Conservation (phyloP, 2,113 vertebrate genomes). For the Heliornis fulica region DNA sequence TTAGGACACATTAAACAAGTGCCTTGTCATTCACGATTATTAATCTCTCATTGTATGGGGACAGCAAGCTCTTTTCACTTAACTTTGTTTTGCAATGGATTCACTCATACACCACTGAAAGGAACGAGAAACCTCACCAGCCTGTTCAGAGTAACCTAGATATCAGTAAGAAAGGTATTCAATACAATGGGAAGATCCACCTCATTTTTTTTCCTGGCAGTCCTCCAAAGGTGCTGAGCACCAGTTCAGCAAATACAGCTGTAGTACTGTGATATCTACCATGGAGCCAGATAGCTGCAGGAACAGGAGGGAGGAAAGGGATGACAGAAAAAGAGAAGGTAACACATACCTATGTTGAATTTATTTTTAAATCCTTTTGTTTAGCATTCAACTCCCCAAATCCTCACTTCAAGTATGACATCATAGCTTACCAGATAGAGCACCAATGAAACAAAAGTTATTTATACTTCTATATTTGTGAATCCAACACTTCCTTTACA, state of each 20-base stretch:
- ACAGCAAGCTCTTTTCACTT: not conserved
- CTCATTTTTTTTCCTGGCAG: not conserved
- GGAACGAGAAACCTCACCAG: not conserved
- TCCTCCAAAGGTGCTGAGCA: not conserved
- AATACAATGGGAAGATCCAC: not conserved
- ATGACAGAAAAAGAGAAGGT: not conserved
- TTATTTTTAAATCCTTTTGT: not conserved
- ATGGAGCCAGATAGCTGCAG: not conserved
- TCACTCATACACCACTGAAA: not conserved
- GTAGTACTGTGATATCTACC: not conserved
- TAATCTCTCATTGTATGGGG: not conserved
- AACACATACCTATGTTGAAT: not conserved
- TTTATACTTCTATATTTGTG: not conserved
- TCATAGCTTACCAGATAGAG: not conserved
- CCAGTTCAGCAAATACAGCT: constrained; percentile 24
- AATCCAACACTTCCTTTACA: not conserved
- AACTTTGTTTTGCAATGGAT: not conserved
- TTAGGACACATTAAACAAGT: not conserved
- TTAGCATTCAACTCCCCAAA: not conserved
- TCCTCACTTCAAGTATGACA: not conserved
- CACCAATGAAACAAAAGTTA: not conserved
- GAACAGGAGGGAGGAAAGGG: not conserved
- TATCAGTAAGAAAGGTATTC: not conserved
- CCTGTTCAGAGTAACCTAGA: not conserved
- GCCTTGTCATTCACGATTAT: not conserved